Evolutionary conservation across 2,888 invertebrate species (phyloP), one percentile per base, ranked within the genome.

Genomic region (Panzeria rudis): DNA sequence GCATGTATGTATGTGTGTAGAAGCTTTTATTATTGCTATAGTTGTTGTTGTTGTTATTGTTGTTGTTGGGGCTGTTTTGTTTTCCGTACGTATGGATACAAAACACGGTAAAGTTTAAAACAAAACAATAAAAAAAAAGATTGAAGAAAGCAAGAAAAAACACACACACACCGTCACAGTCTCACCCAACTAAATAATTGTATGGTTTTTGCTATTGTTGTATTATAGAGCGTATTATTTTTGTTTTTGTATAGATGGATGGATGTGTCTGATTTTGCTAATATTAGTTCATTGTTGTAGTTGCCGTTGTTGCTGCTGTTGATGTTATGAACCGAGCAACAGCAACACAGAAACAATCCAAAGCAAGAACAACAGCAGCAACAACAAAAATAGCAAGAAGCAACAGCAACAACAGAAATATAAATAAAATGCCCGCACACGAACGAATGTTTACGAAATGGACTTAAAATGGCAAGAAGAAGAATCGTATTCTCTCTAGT

Each of bases 391-490:
- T 44, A 75, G 23, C 38, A 61, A 13, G 17, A 25, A 52, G 23
- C 68, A 79, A 29, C 52, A 50, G 32, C 54, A 66, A 82, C 56
- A 47, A 56, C 47, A 66, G 32, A 20, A 54, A 75, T 68, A 56
- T 68, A 79, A 68, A 79, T 66, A 61, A 78, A 84, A 80, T 84
- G 75, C 73, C 83, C 84, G 79, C 84, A 84, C 83, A 75, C 75
- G 75, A 84, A 54, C 81, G 41, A 75, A 41, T 23, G 62, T 54
- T 54, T 59, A 73, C 80, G 64, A 66, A 72, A 56, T 64, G 56
- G 66, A 79, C 47, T 64, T 80, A 56, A 79, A 80, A 80, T 32
- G 35, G 23, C 52, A 64, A 79, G 62, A 79, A 71, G 54, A 71
- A 79, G 71, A 72, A 79, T 78, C 68, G 4, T 29, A 17, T 77